phyloP scores from a whole-genome alignment of 2,113 vertebrate species.

The Actinemys pallida region DNA sequence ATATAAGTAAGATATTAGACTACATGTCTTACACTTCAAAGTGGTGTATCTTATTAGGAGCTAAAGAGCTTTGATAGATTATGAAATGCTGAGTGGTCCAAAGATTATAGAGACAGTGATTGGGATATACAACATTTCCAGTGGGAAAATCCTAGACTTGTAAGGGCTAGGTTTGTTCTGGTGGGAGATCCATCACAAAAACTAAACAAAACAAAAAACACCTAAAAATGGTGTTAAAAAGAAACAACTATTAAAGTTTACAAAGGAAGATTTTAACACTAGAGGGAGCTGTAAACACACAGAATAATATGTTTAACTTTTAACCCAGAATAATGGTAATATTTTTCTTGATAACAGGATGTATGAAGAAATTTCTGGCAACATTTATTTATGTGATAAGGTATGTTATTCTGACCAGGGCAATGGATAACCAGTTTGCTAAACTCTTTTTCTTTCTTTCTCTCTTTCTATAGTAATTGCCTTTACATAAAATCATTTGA shows the following conservation, averaged over 20 bases:
- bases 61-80: not conserved
- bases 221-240: fast-evolving
- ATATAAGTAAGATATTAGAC: not conserved
- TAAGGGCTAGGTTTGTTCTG: not conserved
- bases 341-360: not conserved
- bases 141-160: not conserved
- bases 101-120: not conserved
- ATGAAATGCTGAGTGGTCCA: not conserved
- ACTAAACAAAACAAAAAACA: not conserved
- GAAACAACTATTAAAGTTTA: not conserved
- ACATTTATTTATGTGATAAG: not conserved
- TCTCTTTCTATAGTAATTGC: not conserved
- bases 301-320: not conserved
- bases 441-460: not conserved
- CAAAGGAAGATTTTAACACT: not conserved
- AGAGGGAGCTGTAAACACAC: constrained; percentile 64
- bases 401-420: not conserved
- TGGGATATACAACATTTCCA: not conserved
- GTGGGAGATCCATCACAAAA: not conserved
- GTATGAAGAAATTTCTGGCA: not conserved
- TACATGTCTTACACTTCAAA: not conserved
- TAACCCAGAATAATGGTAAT: not conserved
- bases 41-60: not conserved
- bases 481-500: not conserved
- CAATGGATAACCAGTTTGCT: not conserved